Evolutionary conservation across 2,113 vertebrate species (phyloP), one percentile per base, ranked within the genome.

Genomic region (Myxocyprinus asiaticus): DNA sequence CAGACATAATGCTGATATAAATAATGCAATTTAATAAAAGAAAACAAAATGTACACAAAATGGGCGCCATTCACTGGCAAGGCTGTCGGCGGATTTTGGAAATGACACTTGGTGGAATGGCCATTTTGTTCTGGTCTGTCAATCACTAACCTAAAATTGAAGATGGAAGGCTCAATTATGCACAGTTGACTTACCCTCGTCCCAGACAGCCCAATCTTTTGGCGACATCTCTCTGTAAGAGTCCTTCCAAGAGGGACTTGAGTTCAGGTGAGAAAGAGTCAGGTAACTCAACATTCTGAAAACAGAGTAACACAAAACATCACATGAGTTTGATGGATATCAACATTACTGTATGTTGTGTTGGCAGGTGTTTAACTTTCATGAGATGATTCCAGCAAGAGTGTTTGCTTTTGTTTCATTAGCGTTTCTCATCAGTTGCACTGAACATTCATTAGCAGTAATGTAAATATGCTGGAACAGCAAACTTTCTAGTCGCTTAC

Each of bases 151-250:
- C 51, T 58, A 17, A 48, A 9, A 2, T 33, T 66, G 42, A 72
- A 43, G 9, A 68, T 9, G 42, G 22, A 33, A 33, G 11, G 7
- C 47, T 9, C 47, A 48, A 8, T 15, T 7, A 17, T 3, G 15
- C 4, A 22, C 8, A 12, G 22, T 33, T 66, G 5, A 77, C 93
- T 80, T 91, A 99, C 97, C 97, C 94, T 68, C 90, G 90, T 47
- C 96, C 96, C n/a, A 92, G 94, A 77, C 97, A 99, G 69, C 97
- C 97, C 0, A 98, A 95, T 43, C 97, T 92, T 92, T 94, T 94
- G 81, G 93, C 90, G 4, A 98, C 94, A 3, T 99, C 97, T 47
- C 97, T 87, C 86, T 98, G 96, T 53, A 98, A 92, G 58, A 99
- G 89, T 11, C 96, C 95, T 87, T 98, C 97, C 91, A 99, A 81